Base-by-base conservation (phyloP, 1,140 invertebrate species). In the Hylaeus anthracinus region DNA sequence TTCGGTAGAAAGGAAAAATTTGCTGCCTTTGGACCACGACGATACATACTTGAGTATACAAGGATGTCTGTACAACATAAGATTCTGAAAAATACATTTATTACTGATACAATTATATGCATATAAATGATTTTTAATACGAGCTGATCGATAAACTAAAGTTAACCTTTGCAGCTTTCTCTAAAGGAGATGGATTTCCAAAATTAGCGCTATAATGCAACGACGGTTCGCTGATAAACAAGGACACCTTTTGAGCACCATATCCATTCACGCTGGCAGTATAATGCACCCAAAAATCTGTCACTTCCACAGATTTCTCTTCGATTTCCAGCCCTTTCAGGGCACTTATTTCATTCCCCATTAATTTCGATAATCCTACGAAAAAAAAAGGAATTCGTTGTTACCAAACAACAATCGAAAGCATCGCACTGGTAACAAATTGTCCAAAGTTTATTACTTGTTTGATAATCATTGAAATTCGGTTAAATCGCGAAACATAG, bases 41-140 rank as follows among this genome's bases (percentile, higher is more conserved):
- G 96, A 95, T 79, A 97, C 94, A 88, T 97, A 98, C 86, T 95
- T 96, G 6, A 97, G 90, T 85, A 98, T 97, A 83, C 95, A 96
- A 2, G 97, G 97, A 94, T 98, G 97, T 0, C 97, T 94, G 92
- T 97, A 95, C 74, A 97, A 94, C 94, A 96, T 96, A 41, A 97
- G 94, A 93, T 97, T 97, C 97, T 98, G 91, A 74, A 95, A 95
- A 51, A 83, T 26, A 88, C 43, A 70, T 51, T 6, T 1, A 48
- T 58, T 14, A 56, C 48, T 37, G 0, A 26, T 41, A 51, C 1
- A 63, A 39, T 26, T 6, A 58, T 14, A 48, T 48, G 5, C 8
- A 48, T 48, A 48, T 6, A 9, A 26, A 48, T 65, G 43, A 48
- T n/a, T 67, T n/a, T 26, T 26, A 26, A 53, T 56, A 41, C 3